phyloP scores from a whole-genome alignment of 2,113 vertebrate genomes.

The Protobothrops mucrosquamatus region DNA sequence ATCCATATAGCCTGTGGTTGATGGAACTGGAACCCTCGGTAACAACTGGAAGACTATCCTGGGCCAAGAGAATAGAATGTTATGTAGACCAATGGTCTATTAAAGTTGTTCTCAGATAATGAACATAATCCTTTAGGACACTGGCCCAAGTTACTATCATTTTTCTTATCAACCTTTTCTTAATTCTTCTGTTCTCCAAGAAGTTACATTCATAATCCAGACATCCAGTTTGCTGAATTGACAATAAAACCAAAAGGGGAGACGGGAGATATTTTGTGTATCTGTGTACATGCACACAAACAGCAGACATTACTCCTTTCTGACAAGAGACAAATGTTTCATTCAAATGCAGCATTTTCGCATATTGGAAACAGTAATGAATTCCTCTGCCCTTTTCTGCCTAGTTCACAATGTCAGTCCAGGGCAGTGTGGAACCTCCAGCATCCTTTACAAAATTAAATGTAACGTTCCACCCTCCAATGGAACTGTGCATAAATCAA shows the following conservation, averaged over 20 bases:
- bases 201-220: constrained; percentile 22
- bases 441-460: constrained; percentile 94
- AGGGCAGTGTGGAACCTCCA: constrained; percentile 70
- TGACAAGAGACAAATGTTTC: constrained; percentile 99
- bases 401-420: constrained; percentile 88
- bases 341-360: constrained; percentile 96
- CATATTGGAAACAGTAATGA: constrained; percentile 97
- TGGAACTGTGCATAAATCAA: constrained; percentile 95
- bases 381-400: constrained; percentile 80
- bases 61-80: background rate
- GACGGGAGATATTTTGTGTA: constrained; percentile 56
- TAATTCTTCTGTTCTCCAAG: background rate
- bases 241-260: constrained; percentile 54
- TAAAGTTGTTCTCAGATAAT: background rate
- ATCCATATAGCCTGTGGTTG: too few species aligned
- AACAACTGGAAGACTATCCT: background rate
- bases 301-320: constrained; percentile 79
- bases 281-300: constrained; percentile 43
- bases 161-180: constrained; percentile 25
- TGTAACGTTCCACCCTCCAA: constrained; percentile 90
- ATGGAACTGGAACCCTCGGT: background rate
- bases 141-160: background rate
- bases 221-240: constrained; percentile 59
- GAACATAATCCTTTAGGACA: background rate
- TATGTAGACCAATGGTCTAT: background rate